Conservation (phyloP, 2,888 invertebrate genomes). For the Chrysolina oricalcia region DNA sequence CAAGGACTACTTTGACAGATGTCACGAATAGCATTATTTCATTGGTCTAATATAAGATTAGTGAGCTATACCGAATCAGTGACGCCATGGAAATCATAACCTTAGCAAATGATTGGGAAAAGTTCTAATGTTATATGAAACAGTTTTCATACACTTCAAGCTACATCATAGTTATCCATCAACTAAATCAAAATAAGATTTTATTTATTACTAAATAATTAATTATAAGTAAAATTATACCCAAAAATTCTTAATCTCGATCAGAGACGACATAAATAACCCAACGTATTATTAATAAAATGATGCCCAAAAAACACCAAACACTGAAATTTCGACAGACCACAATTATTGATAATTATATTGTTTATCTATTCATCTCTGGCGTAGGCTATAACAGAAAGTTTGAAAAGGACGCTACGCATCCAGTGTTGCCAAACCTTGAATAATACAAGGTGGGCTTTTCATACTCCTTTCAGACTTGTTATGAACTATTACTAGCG, state of each 20-base stretch:
- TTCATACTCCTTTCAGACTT: too few species aligned
- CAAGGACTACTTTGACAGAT: too few species aligned
- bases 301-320: slow-evolving; percentile 1
- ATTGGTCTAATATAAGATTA: too few species aligned
- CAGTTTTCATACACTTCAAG: too few species aligned
- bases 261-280: background rate
- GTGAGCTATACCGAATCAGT: too few species aligned
- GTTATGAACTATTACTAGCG: background rate
- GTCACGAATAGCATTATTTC: too few species aligned
- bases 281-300: background rate
- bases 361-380: slow-evolving; percentile 16
- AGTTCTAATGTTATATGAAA: too few species aligned
- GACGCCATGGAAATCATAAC: too few species aligned
- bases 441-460: background rate
- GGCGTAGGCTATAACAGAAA: background rate
- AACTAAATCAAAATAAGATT: background rate
- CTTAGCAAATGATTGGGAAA: too few species aligned
- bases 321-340: slow-evolving; percentile 3
- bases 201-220: background rate
- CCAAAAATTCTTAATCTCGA: background rate
- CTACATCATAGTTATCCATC: too few species aligned
- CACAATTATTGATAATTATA: slow-evolving; percentile 10
- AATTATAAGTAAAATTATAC: background rate
- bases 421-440: background rate
- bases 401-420: background rate